These are phyloP conservation scores for Notolepis coatsorum DNA, from an alignment of 2,797 vertebrate species.

Conservation along the genomic window DNA sequence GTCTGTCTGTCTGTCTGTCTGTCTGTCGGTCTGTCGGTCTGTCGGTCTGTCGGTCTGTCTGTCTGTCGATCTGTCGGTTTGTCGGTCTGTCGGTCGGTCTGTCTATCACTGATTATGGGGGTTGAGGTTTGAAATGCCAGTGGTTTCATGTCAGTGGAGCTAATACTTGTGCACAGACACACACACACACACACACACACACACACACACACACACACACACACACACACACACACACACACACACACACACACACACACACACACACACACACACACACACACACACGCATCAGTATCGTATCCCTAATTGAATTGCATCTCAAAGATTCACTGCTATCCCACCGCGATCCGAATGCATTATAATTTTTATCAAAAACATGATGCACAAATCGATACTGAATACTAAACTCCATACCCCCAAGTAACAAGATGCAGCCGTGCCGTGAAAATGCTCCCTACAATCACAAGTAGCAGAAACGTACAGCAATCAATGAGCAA, in stretches of 20 bases:
- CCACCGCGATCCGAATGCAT: constrained; percentile 26
- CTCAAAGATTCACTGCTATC: constrained; percentile 37
- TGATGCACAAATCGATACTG: constrained; percentile 65
- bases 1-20: neutral
- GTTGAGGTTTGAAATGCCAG: neutral
- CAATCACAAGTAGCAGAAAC: constrained; percentile 64
- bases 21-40: neutral
- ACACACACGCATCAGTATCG: neutral
- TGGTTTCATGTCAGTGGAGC: constrained; percentile 7
- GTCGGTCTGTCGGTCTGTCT: constrained; percentile 36
- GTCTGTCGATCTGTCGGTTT: neutral
- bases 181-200: constrained; percentile 1
- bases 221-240: constrained; percentile 2
- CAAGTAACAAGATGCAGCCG: constrained; percentile 66
- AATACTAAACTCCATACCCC: constrained; percentile 43
- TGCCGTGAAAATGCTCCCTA: constrained; percentile 50
- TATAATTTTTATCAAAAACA: constrained; percentile 47
- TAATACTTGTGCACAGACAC: neutral
- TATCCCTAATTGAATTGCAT: constrained; percentile 24
- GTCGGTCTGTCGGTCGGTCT: constrained; percentile 14
- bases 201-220: neutral
- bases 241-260: neutral
- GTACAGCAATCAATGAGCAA: constrained; percentile 73
- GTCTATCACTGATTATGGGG: neutral
- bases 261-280: neutral